Percentiles rank a stretch among this genome's conserved stretches.
Evolutionary conservation across 2,888 invertebrate genomes (phyloP).

Genomic region (Euplexia lucipara): DNA sequence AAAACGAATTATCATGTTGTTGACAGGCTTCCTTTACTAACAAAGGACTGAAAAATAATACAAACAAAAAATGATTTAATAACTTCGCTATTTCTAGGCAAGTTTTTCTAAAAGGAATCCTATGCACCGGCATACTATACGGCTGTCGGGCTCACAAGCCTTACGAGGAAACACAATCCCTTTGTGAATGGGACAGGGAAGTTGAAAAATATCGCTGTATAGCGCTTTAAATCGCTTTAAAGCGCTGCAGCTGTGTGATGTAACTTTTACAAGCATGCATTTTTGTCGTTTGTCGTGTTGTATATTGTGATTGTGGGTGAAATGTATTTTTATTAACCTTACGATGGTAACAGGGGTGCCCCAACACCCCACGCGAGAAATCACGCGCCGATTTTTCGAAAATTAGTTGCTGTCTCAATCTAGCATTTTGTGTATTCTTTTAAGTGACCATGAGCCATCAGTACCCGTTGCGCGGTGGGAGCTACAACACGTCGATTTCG

Average conservation of each 20-base stretch:
- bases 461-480: too few relatives aligned
- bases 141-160: conserved; percentile 48
- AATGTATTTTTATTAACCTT: conserved; percentile 7
- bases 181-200: conserved; percentile 48
- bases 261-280: conserved; percentile 46
- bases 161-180: conserved; percentile 49
- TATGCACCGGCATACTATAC: conserved; percentile 32
- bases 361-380: too few relatives aligned
- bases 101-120: conserved; percentile 37
- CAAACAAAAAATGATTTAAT: conserved; percentile 26
- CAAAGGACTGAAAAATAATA: conserved; percentile 27
- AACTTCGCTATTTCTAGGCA: conserved; percentile 28
- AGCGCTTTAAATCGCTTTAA: conserved; percentile 48
- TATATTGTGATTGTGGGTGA: not conserved
- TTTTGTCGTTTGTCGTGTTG: conserved; percentile 28
- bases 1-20: conserved; percentile 11
- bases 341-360: too few relatives aligned
- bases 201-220: conserved; percentile 53
- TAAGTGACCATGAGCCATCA: too few relatives aligned
- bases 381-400: too few relatives aligned
- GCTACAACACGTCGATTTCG: too few relatives aligned
- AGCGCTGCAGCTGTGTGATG: conserved; percentile 33
- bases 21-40: conserved; percentile 15
- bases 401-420: too few relatives aligned
- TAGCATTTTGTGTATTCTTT: too few relatives aligned